Evolutionary conservation across 2,113 vertebrate species (phyloP).

Genomic region (Phodopus roborovskii): DNA sequence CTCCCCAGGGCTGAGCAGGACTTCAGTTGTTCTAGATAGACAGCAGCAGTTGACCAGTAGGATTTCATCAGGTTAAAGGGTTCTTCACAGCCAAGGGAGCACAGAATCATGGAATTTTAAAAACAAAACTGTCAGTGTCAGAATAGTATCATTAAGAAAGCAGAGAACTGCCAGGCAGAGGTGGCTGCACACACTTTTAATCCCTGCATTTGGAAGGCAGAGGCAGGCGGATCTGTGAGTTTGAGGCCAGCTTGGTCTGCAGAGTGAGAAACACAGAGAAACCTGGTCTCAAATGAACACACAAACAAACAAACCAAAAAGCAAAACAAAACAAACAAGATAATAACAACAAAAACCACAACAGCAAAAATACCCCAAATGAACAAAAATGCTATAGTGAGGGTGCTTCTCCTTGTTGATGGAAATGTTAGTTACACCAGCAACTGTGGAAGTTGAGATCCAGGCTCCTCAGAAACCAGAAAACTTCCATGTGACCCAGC

Average conservation of each 20-base stretch:
- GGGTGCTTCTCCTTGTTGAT: background rate
- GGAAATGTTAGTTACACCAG: background rate
- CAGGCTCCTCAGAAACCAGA: background rate
- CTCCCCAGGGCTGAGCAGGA: background rate
- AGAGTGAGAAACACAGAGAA: background rate
- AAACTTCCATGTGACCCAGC: background rate
- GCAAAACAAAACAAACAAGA: background rate
- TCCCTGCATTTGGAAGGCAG: background rate
- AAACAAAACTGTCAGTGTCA: background rate
- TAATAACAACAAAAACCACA: background rate
- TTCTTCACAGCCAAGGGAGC: background rate
- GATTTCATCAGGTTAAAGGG: background rate
- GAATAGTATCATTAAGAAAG: background rate
- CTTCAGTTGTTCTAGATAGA: background rate
- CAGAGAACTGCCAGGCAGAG: background rate
- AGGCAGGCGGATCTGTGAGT: background rate
- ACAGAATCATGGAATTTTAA: background rate
- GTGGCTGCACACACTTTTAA: background rate
- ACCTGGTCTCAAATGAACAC: background rate
- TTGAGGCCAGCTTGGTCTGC: background rate
- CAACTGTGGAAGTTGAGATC: accelerated
- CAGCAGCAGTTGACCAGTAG: background rate
- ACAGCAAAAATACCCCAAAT: background rate
- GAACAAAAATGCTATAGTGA: background rate
- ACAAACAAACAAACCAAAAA: background rate